These are phyloP conservation scores for Labia minor DNA, from an alignment of 2,888 invertebrate genomes.

Conservation along the genomic window DNA sequence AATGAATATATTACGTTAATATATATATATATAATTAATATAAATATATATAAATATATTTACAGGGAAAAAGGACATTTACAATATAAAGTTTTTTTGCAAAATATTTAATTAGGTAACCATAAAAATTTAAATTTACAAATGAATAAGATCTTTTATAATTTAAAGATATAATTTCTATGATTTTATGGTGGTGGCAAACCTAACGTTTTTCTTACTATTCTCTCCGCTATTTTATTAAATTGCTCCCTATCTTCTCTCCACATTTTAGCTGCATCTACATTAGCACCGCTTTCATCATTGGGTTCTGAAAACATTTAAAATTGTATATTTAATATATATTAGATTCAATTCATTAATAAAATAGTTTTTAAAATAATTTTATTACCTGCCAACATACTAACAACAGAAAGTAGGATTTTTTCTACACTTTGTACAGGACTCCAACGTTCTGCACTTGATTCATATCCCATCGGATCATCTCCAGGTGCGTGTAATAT, in stretches of 20 bases:
- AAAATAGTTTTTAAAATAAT: not conserved
- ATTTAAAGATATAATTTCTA: too few relatives aligned
- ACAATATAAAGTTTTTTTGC: too few relatives aligned
- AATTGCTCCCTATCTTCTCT: conserved; percentile 89
- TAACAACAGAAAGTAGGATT: conserved; percentile 93
- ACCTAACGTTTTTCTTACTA: conserved; percentile 84
- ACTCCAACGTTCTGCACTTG: conserved; percentile 96
- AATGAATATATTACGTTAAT: too few relatives aligned
- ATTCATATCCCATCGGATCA: conserved; percentile 99
- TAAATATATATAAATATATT: too few relatives aligned
- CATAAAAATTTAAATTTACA: too few relatives aligned
- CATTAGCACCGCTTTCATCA: conserved; percentile 98
- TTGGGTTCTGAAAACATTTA: conserved; percentile 67
- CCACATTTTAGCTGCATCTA: conserved; percentile 99
- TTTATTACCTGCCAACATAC: conserved; percentile 79
- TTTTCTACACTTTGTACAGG: conserved; percentile 99
- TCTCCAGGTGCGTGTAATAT: conserved; percentile 98
- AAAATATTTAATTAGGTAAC: too few relatives aligned
- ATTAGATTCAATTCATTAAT: not conserved
- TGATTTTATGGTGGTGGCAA: conserved; percentile 38
- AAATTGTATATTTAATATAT: not conserved
- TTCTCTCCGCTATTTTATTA: conserved; percentile 78
- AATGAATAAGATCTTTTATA: too few relatives aligned
- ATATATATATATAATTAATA: too few relatives aligned
- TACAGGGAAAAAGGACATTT: too few relatives aligned